Percentiles rank a stretch among this genome's conserved stretches.
Conservation (phyloP, 2,797 vertebrate genomes). For the Ficedula albicollis region DNA sequence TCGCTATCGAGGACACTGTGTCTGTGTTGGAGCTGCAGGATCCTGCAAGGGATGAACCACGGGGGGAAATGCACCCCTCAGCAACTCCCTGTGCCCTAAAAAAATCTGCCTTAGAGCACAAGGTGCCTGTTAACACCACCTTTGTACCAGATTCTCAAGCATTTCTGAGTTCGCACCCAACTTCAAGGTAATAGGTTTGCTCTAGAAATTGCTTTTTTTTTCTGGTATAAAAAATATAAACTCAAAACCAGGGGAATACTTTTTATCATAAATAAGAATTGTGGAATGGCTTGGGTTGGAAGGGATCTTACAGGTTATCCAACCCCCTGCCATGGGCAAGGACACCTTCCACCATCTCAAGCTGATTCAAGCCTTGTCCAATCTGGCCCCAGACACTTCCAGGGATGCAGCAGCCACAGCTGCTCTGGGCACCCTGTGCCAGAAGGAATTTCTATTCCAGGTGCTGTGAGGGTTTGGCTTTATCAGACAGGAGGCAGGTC, state of each 20-base stretch:
- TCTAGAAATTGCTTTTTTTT: not conserved
- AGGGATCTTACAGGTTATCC: not conserved
- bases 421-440: not conserved
- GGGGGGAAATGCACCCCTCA: not conserved
- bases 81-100: not conserved
- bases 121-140: not conserved
- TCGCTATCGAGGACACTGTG: not conserved
- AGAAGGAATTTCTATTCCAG: not conserved
- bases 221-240: not conserved
- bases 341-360: not conserved
- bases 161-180: rapidly evolving
- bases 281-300: not conserved
- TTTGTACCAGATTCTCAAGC: not conserved
- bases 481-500: not conserved
- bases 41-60: slow-evolving; percentile 43
- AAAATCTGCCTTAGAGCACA: rapidly evolving
- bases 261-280: not conserved
- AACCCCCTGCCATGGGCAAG: not conserved
- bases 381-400: not conserved
- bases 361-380: not conserved
- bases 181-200: not conserved
- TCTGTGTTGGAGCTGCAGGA: slow-evolving; percentile 51
- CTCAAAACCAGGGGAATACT: not conserved
- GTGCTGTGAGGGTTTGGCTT: not conserved
- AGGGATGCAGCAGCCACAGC: not conserved